Evolutionary conservation across 2,888 invertebrate species (phyloP).

Genomic region (Sarcophaga variegata): DNA sequence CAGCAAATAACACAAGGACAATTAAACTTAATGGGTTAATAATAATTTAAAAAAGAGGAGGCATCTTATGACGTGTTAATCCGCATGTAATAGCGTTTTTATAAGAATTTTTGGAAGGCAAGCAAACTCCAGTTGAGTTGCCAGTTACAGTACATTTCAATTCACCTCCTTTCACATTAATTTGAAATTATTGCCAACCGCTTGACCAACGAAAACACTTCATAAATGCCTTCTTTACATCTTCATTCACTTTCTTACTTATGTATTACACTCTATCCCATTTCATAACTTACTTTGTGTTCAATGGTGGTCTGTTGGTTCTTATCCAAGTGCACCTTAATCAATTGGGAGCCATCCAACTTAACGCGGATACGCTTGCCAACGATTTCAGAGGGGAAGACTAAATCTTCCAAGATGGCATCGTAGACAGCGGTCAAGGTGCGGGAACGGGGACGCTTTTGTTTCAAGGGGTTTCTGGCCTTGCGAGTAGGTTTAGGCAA

Average conservation of each 20-base stretch:
- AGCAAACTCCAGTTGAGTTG: too few species aligned
- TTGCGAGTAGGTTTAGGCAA: constrained; percentile 98
- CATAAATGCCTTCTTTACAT: background rate
- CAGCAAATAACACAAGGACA: constrained; percentile 80
- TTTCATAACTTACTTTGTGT: constrained; percentile 90
- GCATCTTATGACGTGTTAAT: background rate
- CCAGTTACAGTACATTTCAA: too few species aligned
- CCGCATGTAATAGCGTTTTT: too few species aligned
- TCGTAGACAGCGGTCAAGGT: constrained; percentile 99
- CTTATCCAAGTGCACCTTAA: constrained; percentile 99
- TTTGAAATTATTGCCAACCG: too few species aligned
- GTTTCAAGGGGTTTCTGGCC: constrained; percentile 90
- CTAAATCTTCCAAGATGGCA: constrained; percentile 97
- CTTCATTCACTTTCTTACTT: background rate
- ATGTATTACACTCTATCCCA: background rate
- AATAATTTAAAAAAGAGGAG: background rate
- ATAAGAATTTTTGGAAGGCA: background rate
- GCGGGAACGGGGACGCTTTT: constrained; percentile 90
- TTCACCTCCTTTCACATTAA: background rate
- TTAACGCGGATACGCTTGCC: constrained; percentile 98
- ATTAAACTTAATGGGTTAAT: constrained; percentile 13
- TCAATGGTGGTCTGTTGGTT: constrained; percentile 99
- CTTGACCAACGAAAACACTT: too few species aligned
- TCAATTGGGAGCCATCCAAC: constrained; percentile 96
- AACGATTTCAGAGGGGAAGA: constrained; percentile 99